A percentile compares a stretch with the other conserved stretches of the same genome.
These are phyloP conservation scores for Ceratoteleas bidentatus DNA, from an alignment of 1,140 invertebrate genomes.

Conservation along the genomic window DNA sequence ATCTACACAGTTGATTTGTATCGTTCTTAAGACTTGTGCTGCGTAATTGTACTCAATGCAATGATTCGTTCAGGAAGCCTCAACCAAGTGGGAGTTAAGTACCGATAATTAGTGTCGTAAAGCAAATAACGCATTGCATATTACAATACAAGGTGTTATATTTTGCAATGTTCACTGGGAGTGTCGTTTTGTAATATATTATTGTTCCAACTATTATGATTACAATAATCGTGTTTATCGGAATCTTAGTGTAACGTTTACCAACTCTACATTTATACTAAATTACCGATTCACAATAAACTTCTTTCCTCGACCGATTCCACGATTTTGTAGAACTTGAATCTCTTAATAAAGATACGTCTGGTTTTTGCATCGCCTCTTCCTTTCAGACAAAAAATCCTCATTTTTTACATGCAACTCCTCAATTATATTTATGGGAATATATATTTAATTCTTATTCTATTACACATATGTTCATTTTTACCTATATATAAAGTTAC, in stretches of 20 bases:
- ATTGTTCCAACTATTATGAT: conserved; percentile 52
- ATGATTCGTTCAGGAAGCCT: conserved; percentile 3
- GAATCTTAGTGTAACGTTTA: conserved; percentile 47
- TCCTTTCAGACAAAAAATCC: no score
- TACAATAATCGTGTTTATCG: conserved; percentile 43
- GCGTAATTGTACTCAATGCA: conserved; percentile 10
- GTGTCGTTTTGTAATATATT: conserved; percentile 49
- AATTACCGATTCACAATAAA: conserved; percentile 41
- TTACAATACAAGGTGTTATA: conserved; percentile 34
- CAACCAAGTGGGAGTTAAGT: conserved; percentile 29
- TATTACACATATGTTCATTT: no score
- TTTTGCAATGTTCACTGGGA: conserved; percentile 33
- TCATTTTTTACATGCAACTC: no score
- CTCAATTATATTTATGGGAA: no score
- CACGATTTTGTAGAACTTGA: conserved; percentile 31
- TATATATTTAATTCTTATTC: no score
- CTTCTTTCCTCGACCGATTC: conserved; percentile 29
- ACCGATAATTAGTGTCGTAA: conserved; percentile 42
- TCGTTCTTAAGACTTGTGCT: conserved; percentile 17
- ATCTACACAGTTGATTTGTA: conserved; percentile 2
- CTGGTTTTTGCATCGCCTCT: no score
- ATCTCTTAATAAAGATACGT: conserved; percentile 13
- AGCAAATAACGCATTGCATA: conserved; percentile 36
- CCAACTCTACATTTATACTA: conserved; percentile 42
- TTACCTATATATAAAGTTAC: no score